These are phyloP conservation scores for Molorchus minor DNA, from an alignment of 2,888 invertebrate genomes.

Conservation along the genomic window DNA sequence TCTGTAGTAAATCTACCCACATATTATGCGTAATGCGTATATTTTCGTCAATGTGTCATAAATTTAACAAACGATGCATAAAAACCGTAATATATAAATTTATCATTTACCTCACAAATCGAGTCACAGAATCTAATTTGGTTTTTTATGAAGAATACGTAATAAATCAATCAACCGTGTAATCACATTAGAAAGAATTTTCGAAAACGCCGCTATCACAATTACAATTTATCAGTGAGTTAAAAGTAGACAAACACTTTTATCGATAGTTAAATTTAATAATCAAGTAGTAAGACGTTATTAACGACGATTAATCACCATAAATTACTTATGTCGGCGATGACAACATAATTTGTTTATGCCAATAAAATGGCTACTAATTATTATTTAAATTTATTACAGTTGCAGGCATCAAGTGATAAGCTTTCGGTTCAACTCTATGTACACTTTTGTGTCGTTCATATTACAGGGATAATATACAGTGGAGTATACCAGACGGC, in stretches of 20 bases:
- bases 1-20: too few species aligned
- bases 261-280: conserved; percentile 22
- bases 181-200: conserved; percentile 25
- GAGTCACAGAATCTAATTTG: conserved; percentile 20
- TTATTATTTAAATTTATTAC: conserved; percentile 23
- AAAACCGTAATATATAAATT: conserved; percentile 2
- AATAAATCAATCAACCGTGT: conserved; percentile 29
- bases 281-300: conserved; percentile 31
- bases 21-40: too few species aligned
- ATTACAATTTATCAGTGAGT: conserved; percentile 28
- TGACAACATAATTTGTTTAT: conserved; percentile 24
- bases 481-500: too few species aligned
- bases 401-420: conserved; percentile 2
- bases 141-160: conserved; percentile 23
- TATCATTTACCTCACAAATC: conserved; percentile 11
- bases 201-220: conserved; percentile 29
- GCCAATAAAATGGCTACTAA: conserved; percentile 15
- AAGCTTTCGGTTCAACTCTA: too few species aligned
- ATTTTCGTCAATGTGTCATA: too few species aligned
- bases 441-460: too few species aligned
- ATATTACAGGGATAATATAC: too few species aligned
- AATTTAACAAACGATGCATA: too few species aligned
- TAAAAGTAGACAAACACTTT: conserved; percentile 27
- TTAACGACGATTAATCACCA: conserved; percentile 24
- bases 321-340: conserved; percentile 26